A percentile compares a stretch with the other conserved stretches of the same genome.
Conservation (phyloP, 2,113 vertebrate genomes). For the Nannobrachium achirus region DNA sequence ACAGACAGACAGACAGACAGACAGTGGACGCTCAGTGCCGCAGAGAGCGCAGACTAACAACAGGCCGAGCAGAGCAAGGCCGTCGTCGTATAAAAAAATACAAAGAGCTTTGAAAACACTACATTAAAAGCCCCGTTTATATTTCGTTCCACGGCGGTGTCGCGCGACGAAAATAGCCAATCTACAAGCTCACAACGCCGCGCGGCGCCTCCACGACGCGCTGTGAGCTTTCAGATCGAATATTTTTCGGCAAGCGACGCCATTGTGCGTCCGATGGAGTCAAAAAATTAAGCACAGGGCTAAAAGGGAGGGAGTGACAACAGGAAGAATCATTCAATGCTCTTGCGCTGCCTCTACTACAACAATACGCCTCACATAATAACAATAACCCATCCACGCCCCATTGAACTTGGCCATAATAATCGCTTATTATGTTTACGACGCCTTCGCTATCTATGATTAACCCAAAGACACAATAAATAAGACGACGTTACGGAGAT, state of each 20-base stretch:
- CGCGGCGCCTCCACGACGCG: too few species aligned
- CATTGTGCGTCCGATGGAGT: too few species aligned
- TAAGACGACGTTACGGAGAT: constrained; percentile 51
- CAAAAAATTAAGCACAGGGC: too few species aligned
- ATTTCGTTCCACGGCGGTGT: too few species aligned
- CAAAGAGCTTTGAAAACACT: constrained; percentile 55
- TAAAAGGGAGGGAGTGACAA: constrained; percentile 39
- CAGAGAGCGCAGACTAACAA: constrained; percentile 71
- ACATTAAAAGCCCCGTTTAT: not conserved
- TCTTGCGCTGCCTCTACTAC: constrained; percentile 25
- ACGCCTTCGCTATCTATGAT: not conserved
- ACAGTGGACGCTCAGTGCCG: constrained; percentile 60
- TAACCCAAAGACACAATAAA: constrained; percentile 39
- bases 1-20: constrained; percentile 52
- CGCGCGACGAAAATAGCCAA: too few species aligned
- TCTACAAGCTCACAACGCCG: too few species aligned
- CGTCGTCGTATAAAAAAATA: constrained; percentile 64
- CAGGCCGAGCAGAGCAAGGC: constrained; percentile 30
- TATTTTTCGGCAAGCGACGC: too few species aligned
- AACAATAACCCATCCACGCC: constrained; percentile 39
- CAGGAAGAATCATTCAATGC: constrained; percentile 47
- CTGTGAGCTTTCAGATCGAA: too few species aligned
- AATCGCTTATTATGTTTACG: constrained; percentile 1
- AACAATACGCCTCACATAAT: constrained; percentile 21
- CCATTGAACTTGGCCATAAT: constrained; percentile 46